Conservation (phyloP, 2,888 invertebrate genomes). For the Pammene aurita region DNA sequence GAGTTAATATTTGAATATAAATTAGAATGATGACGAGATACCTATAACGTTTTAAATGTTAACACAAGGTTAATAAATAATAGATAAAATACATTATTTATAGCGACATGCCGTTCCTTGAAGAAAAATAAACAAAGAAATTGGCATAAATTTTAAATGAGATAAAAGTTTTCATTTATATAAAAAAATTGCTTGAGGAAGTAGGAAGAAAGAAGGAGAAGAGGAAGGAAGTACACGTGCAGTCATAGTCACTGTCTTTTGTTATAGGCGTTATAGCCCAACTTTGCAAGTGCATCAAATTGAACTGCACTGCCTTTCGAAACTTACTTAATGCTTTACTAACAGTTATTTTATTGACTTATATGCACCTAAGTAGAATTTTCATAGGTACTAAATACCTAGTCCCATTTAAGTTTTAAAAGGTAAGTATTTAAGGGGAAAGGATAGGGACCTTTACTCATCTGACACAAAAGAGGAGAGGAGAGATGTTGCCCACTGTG, state of each 20-base stretch:
- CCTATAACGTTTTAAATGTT: background rate
- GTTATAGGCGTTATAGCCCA: background rate
- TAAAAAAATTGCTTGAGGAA: conserved; percentile 19
- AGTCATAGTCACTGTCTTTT: background rate
- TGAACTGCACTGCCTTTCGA: conserved; percentile 16
- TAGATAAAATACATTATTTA: too few species aligned
- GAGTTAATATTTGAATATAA: background rate
- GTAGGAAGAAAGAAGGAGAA: too few species aligned
- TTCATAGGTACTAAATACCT: too few species aligned
- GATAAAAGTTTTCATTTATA: conserved; percentile 11
- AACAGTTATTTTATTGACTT: too few species aligned
- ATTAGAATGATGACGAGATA: background rate
- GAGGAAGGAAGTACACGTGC: background rate
- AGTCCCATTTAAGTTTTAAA: too few species aligned
- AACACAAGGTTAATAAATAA: background rate
- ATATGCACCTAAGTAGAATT: too few species aligned
- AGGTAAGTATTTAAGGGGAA: too few species aligned
- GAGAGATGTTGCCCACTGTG: too few species aligned
- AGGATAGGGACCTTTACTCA: too few species aligned
- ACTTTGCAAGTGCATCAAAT: conserved; percentile 26
- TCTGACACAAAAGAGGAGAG: too few species aligned
- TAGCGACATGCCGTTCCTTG: too few species aligned
- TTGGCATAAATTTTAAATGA: background rate
- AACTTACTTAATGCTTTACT: background rate
- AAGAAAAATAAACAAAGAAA: too few species aligned